Conservation (phyloP, 2,113 vertebrate genomes). For the Malaclemys terrapin region DNA sequence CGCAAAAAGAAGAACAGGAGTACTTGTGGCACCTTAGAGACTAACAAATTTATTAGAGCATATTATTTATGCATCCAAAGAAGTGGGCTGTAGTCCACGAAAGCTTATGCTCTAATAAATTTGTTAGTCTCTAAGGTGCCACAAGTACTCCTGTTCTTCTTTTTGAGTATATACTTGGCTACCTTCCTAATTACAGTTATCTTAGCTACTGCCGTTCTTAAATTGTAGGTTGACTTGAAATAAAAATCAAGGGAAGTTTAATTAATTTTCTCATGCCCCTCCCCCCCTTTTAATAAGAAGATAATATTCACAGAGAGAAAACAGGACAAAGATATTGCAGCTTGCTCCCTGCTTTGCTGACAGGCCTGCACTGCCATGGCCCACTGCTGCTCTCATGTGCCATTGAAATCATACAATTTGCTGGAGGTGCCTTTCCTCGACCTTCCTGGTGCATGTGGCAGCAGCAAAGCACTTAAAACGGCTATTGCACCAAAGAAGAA, state of each 20-base stretch:
- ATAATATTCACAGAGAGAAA: constrained; percentile 42
- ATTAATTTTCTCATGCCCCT: constrained; percentile 61
- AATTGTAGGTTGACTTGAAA: constrained; percentile 46
- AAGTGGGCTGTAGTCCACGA: too few species aligned
- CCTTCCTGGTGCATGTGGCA: background rate
- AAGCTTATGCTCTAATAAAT: too few species aligned
- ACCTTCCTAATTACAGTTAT: constrained; percentile 59
- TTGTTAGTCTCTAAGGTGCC: too few species aligned
- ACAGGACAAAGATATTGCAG: background rate
- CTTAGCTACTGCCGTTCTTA: constrained; percentile 47
- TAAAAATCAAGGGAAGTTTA: constrained; percentile 59
- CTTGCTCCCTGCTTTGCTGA: rapidly evolving
- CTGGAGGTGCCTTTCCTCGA: background rate
- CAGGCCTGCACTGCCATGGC: background rate
- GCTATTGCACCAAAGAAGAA: background rate
- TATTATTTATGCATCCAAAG: too few species aligned
- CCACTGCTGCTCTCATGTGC: background rate
- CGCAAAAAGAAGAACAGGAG: too few species aligned
- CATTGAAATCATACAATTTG: background rate
- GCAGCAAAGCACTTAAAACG: rapidly evolving
- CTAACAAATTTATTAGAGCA: too few species aligned
- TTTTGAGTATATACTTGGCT: constrained; percentile 21
- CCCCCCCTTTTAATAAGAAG: constrained; percentile 35
- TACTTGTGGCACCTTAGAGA: too few species aligned
- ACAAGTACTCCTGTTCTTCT: too few species aligned